Conservation (phyloP, 2,113 vertebrate genomes). For the Takifugu flavidus region DNA sequence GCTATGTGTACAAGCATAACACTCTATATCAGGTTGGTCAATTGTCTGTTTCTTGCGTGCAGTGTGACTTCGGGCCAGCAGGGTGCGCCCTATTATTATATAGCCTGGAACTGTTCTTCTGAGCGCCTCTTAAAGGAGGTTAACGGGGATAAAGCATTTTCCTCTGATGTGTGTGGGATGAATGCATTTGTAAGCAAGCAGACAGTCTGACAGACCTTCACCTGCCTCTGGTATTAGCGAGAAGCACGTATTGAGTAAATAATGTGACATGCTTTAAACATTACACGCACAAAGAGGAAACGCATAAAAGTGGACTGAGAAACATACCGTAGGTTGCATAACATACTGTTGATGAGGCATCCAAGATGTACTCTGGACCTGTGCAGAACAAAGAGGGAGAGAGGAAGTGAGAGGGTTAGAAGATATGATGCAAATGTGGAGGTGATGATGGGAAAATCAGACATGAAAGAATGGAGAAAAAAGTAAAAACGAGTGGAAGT, state of each 20-base stretch:
- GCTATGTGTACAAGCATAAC: neutral
- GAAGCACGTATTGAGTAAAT: neutral
- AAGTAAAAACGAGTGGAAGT: constrained; percentile 4
- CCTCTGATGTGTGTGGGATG: neutral
- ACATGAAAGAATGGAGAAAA: constrained; percentile 10
- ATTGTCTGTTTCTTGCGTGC: constrained; percentile 5
- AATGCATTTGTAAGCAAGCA: constrained; percentile 3
- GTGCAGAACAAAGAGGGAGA: constrained; percentile 27
- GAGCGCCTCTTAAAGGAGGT: constrained; percentile 28
- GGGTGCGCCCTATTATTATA: constrained; percentile 44
- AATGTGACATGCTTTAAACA: neutral
- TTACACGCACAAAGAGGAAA: constrained; percentile 5
- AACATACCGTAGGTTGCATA: constrained; percentile 99
- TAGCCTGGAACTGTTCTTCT: neutral
- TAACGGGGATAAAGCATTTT: constrained; percentile 3
- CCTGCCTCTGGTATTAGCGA: neutral
- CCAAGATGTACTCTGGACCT: constrained; percentile 99
- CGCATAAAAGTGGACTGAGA: neutral
- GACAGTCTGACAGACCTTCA: constrained; percentile 4
- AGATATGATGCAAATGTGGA: constrained; percentile 3
- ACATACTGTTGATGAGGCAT: constrained; percentile 99
- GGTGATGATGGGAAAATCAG: constrained; percentile 3
- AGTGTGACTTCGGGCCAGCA: constrained; percentile 50
- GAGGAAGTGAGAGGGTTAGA: constrained; percentile 11
- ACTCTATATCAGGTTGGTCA: neutral